Base-by-base conservation (phyloP, 1,140 invertebrate genomes). In the Druon quercuslanigerum region DNA sequence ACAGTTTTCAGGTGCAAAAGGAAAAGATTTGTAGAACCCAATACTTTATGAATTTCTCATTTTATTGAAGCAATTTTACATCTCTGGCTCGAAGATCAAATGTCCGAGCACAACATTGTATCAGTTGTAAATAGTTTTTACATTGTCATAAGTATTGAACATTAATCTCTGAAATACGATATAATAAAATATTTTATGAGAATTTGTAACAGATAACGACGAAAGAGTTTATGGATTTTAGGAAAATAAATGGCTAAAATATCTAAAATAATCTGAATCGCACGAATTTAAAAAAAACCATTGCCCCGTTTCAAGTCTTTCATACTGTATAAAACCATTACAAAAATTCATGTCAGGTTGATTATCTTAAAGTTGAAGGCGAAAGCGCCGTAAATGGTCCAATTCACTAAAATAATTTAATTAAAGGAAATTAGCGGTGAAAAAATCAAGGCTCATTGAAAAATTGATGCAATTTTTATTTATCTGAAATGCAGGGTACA, bases 381-480 rank as follows among this genome's bases (percentile, higher is more conserved):
- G 9, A 11, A 46, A 46, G 40, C 9, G 40, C 40, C 7, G 9
- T 46, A 46, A 46, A 46, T 9, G 7, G 40, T 9, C 40, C 5
- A 46, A 46, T 46, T 46, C 7, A 8, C 25, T 25, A 60, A 60
- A 17, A 56, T 19, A 56, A 56, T 19, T 56, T 16, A 19, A 56
- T 19, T 17, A 19, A 56, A 11, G 19, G 11, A 56, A 19, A 19
- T 56, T 17, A 17, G 6, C n/a, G 11, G 5, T 56, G 17, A 4
- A 56, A 11, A 56, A 60, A 60, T 14, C 14, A 0, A 66, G 46
- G 14, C 16, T 66, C 14, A 16, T 66, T 33, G 12, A 66, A 66
- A 66, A 66, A 66, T 66, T 66, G 60, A 33, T 66, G 60, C 25
- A 66, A 66, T 66, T 66, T 66, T 66, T 66, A 66, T 66, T 66